phyloP scores from a whole-genome alignment of 2,113 vertebrate species.

The Leptobrachium ailaonicum region DNA sequence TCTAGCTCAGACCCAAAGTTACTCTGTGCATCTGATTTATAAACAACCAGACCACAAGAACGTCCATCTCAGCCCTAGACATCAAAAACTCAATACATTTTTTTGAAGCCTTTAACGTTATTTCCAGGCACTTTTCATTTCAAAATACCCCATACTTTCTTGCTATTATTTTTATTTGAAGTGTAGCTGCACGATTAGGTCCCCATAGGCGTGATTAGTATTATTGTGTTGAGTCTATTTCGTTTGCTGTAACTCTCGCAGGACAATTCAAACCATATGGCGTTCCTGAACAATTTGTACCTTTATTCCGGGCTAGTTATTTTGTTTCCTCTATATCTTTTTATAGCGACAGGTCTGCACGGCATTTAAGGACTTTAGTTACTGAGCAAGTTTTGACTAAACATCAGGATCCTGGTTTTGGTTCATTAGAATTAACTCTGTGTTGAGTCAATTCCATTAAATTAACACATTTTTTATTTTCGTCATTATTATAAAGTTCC shows the following conservation, averaged over 20 bases:
- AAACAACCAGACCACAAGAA: no score
- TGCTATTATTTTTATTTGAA: not conserved
- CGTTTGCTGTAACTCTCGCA: not conserved
- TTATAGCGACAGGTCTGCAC: not conserved
- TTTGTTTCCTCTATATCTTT: conserved; percentile 1
- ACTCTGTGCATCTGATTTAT: no score
- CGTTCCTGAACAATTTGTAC: not conserved
- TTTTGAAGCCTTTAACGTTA: no score
- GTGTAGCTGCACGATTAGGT: conserved; percentile 21
- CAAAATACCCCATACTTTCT: not conserved
- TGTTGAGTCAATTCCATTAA: no score
- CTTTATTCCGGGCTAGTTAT: not conserved
- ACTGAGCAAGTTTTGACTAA: not conserved
- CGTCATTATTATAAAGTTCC: no score
- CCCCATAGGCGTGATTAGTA: conserved; percentile 23
- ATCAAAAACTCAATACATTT: no score
- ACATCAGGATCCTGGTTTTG: no score
- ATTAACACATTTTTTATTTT: no score
- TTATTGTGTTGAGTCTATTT: not conserved
- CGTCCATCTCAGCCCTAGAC: no score
- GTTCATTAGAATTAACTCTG: no score
- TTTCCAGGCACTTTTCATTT: not conserved
- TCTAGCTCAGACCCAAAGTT: no score
- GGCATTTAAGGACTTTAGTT: not conserved
- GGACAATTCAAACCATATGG: not conserved